A percentile compares a stretch with the other conserved stretches of the same genome.
These are phyloP conservation scores for Pseudomugil tenellus DNA, from an alignment of 2,797 vertebrate genomes.

Conservation along the genomic window DNA sequence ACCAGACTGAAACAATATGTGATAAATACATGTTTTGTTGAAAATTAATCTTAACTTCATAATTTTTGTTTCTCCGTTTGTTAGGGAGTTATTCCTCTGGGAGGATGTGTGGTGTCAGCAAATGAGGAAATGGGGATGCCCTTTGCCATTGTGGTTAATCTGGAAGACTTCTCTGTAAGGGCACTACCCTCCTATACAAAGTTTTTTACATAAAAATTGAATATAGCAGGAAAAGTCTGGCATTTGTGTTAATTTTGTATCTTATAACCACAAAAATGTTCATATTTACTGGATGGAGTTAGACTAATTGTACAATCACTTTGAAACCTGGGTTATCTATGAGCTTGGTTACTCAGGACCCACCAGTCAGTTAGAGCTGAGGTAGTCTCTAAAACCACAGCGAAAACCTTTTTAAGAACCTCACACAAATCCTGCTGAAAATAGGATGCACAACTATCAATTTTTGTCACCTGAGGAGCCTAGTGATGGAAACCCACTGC, in stretches of 20 bases:
- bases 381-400: not conserved
- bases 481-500: not conserved
- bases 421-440: not conserved
- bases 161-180: conserved; percentile 94
- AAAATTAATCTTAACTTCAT: not conserved
- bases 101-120: conserved; percentile 90
- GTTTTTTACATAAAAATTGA: not conserved
- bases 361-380: not conserved
- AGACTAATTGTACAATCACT: not conserved
- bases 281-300: not conserved
- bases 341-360: no score
- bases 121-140: conserved; percentile 93
- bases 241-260: not conserved
- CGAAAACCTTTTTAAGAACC: not conserved
- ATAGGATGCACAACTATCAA: not conserved
- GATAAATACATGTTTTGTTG: no score
- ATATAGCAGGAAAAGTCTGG: not conserved
- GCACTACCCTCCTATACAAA: not conserved
- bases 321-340: no score
- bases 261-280: not conserved
- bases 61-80: not conserved
- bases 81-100: conserved; percentile 95
- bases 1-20: no score
- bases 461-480: not conserved
- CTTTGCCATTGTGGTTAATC: conserved; percentile 91